A percentile compares a stretch with the other conserved stretches of the same genome.
Evolutionary conservation across 2,113 vertebrate species (phyloP).

Genomic region (Eonycteris spelaea): DNA sequence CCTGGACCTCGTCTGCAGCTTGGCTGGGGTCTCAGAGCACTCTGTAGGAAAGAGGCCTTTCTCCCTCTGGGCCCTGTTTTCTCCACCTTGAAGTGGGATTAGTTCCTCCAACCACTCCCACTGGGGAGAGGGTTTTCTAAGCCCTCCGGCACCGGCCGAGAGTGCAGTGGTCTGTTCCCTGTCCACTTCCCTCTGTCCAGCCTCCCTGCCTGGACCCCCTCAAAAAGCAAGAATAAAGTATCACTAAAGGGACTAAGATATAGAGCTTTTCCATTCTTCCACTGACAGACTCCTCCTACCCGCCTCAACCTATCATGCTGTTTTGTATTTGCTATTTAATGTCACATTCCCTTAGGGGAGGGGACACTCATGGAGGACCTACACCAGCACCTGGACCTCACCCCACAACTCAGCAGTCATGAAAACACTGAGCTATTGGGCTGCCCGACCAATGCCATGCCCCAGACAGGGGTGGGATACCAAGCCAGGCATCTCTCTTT

Average conservation of each 20-base stretch:
- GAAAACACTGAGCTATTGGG: not conserved
- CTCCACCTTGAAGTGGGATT: not conserved
- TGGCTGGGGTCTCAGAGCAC: not conserved
- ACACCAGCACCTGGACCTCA: not conserved
- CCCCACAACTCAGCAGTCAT: not conserved
- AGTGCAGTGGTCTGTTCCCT: fast-evolving
- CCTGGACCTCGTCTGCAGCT: not conserved
- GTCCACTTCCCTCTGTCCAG: not conserved
- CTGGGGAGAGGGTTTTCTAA: not conserved
- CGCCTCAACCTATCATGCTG: not conserved
- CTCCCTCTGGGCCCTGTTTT: not conserved
- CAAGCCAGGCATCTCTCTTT: not conserved
- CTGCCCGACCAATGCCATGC: fast-evolving
- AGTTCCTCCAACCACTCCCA: not conserved
- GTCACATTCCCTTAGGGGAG: not conserved
- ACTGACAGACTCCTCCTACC: too few relatives aligned
- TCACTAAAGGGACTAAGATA: not conserved
- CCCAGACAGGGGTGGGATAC: fast-evolving
- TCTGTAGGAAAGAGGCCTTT: not conserved
- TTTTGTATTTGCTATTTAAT: not conserved
- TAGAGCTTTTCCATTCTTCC: not conserved
- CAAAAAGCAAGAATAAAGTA: not conserved
- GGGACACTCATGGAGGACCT: not conserved
- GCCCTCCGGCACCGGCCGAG: too few relatives aligned
- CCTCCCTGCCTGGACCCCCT: fast-evolving